Conservation (phyloP, 2,797 vertebrate genomes). For the Antennarius maculatus region DNA sequence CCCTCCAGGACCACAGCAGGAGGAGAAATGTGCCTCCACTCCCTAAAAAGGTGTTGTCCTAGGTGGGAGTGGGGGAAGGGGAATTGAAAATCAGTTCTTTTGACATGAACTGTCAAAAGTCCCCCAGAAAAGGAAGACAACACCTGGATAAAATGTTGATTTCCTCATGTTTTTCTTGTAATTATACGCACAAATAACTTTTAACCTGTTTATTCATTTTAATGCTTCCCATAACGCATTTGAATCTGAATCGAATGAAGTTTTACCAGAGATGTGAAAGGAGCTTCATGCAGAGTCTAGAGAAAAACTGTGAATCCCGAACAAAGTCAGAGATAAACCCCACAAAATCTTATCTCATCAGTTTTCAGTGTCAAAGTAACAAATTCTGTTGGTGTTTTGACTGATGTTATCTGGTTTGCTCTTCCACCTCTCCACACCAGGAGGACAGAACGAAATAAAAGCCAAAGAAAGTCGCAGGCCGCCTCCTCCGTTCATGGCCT, state of each 20-base stretch:
- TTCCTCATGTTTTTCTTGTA: too few relatives aligned
- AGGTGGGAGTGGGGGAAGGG: too few relatives aligned
- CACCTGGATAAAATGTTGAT: too few relatives aligned
- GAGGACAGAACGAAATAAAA: slow-evolving; percentile 34
- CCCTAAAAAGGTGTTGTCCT: too few relatives aligned
- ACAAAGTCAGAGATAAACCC: not conserved
- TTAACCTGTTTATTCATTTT: too few relatives aligned
- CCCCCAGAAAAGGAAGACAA: too few relatives aligned
- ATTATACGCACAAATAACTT: too few relatives aligned
- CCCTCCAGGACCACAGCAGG: too few relatives aligned
- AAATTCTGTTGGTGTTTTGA: slow-evolving; percentile 10
- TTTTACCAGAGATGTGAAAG: not conserved
- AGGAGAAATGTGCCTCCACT: too few relatives aligned
- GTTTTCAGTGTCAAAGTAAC: slow-evolving; percentile 2
- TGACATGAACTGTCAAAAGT: too few relatives aligned
- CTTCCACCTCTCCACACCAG: slow-evolving; percentile 22
- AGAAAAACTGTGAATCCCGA: not conserved
- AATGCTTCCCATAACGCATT: too few relatives aligned
- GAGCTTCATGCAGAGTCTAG: not conserved
- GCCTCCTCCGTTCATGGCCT: slow-evolving; percentile 52
- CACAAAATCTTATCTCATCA: slow-evolving; percentile 7
- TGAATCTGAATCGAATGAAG: not conserved
- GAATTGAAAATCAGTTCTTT: too few relatives aligned
- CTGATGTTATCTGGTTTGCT: slow-evolving; percentile 18
- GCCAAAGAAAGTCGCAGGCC: slow-evolving; percentile 16